Evolutionary conservation across 2,888 invertebrate genomes (phyloP).

Genomic region (Scrobipalpa costella): DNA sequence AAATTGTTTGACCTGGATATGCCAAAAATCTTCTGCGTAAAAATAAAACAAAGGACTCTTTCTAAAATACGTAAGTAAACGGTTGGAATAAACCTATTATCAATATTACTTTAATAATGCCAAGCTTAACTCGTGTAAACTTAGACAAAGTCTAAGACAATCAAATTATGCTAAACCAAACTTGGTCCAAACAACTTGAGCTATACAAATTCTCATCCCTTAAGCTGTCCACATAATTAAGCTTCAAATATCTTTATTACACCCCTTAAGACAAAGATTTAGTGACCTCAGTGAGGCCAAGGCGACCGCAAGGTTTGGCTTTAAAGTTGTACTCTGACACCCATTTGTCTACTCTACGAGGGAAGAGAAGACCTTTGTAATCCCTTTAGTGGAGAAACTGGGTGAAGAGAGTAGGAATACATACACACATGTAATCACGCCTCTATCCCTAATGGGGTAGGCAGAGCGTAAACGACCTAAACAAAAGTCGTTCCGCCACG

Average conservation of each 20-base stretch:
- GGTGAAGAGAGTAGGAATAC: neutral
- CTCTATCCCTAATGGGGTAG: too few relatives aligned
- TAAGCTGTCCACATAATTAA: constrained; percentile 30
- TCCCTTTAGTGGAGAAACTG: constrained; percentile 17
- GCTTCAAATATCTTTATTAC: constrained; percentile 30
- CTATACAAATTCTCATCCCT: constrained; percentile 23
- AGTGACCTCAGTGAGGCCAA: constrained; percentile 29
- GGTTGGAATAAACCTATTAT: too few relatives aligned
- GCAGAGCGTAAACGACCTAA: too few relatives aligned
- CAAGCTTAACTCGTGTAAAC: neutral
- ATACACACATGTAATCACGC: too few relatives aligned
- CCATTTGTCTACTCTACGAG: constrained; percentile 33
- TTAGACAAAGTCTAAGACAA: neutral
- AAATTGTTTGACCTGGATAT: too few relatives aligned
- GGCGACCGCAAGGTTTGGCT: constrained; percentile 31
- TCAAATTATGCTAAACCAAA: neutral
- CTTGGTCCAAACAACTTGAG: neutral
- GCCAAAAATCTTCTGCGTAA: too few relatives aligned
- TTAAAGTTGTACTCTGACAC: constrained; percentile 32
- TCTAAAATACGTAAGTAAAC: too few relatives aligned
- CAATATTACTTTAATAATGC: neutral
- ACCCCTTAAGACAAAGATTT: constrained; percentile 31
- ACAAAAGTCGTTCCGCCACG: too few relatives aligned
- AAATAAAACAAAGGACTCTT: too few relatives aligned
- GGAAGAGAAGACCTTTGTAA: constrained; percentile 29